Percentiles rank a stretch among this genome's conserved stretches.
Evolutionary conservation across 1,140 invertebrate species (phyloP).

Genomic region (Eufriesea mexicana): DNA sequence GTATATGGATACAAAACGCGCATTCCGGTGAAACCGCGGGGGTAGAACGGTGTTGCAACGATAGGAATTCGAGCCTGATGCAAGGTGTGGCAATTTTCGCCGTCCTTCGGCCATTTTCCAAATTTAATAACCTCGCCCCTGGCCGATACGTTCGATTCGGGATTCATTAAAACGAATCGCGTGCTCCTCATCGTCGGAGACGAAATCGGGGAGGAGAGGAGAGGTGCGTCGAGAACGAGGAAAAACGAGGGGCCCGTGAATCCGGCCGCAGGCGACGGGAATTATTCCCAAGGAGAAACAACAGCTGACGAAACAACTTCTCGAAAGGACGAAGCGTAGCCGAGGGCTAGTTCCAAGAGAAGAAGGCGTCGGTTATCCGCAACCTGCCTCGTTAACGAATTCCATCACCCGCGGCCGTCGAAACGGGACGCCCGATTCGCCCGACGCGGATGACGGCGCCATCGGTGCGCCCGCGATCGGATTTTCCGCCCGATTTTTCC

Average conservation of each 20-base stretch:
- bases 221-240: too few species aligned
- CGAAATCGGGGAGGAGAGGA: background rate
- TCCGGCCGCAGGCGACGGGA: background rate
- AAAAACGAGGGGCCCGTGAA: background rate
- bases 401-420: background rate
- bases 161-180: conserved; percentile 7
- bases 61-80: background rate
- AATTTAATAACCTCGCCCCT: background rate
- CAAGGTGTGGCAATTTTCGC: background rate
- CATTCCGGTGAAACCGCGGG: background rate
- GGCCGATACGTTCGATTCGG: background rate
- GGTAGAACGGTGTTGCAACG: background rate
- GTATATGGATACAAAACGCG: background rate
- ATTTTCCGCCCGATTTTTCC: conserved; percentile 23
- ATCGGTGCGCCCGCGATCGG: background rate
- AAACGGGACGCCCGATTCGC: conserved; percentile 4
- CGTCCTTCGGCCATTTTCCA: too few species aligned
- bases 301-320: conserved; percentile 5
- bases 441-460: background rate
- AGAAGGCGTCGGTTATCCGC: conserved; percentile 35
- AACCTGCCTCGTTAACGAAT: conserved; percentile 35
- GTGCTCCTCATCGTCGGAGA: background rate
- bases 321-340: background rate
- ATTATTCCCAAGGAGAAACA: conserved; percentile 12
- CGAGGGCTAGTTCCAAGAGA: background rate